Evolutionary conservation across 2,797 vertebrate genomes (phyloP).

Genomic region (Lagocephalus sceleratus): DNA sequence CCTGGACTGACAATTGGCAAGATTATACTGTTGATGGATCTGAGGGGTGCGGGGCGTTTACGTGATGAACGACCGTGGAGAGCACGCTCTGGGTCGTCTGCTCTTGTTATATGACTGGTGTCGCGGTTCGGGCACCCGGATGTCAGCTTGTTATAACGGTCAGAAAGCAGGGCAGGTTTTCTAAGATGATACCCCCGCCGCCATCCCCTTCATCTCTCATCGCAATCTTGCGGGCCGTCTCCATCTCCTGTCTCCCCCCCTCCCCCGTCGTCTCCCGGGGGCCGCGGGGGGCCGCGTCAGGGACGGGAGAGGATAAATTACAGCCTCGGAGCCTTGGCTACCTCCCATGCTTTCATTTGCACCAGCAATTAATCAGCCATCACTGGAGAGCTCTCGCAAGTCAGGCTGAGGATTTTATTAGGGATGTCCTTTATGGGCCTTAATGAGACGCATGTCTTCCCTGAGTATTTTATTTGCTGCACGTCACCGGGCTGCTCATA

Average conservation of each 20-base stretch:
- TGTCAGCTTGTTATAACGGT: slow-evolving; percentile 64
- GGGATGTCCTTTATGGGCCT: slow-evolving; percentile 79
- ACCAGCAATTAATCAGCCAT: slow-evolving; percentile 82
- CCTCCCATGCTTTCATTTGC: slow-evolving; percentile 76
- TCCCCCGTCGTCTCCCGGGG: background rate
- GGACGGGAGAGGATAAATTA: slow-evolving; percentile 77
- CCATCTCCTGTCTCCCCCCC: slow-evolving; percentile 60
- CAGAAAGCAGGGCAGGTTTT: slow-evolving; percentile 56
- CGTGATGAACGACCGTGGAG: slow-evolving; percentile 63
- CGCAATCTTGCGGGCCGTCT: slow-evolving; percentile 52
- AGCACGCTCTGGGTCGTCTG: slow-evolving; percentile 71
- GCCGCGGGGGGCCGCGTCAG: slow-evolving; percentile 65
- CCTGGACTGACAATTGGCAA: slow-evolving; percentile 51
- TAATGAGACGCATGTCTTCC: slow-evolving; percentile 83
- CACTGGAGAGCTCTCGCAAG: slow-evolving; percentile 78
- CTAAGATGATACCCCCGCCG: slow-evolving; percentile 25
- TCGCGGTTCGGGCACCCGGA: slow-evolving; percentile 45
- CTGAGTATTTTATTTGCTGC: slow-evolving; percentile 79
- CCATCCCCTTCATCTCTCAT: background rate
- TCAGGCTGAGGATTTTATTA: slow-evolving; percentile 81
- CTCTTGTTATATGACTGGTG: slow-evolving; percentile 26
- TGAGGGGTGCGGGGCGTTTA: slow-evolving; percentile 36
- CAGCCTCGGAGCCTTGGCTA: slow-evolving; percentile 60
- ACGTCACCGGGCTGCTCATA: slow-evolving; percentile 67
- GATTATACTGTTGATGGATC: slow-evolving; percentile 69